Evolutionary conservation across 2,888 invertebrate species (phyloP).

Genomic region (Ectemnius continuus): DNA sequence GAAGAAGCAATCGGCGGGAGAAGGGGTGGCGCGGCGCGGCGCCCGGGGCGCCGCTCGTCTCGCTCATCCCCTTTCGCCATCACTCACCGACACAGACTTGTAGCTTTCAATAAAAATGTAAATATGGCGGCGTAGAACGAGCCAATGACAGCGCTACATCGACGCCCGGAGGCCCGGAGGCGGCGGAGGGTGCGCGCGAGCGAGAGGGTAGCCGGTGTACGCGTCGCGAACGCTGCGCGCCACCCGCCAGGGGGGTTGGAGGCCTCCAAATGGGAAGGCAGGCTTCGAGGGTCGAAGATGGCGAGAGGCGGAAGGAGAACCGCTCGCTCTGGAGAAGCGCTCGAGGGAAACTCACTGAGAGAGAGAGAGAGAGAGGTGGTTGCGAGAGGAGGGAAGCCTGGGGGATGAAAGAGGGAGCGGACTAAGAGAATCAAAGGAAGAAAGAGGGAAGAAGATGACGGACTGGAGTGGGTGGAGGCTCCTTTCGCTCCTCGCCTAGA

Average conservation of each 20-base stretch:
- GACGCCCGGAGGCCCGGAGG: slow-evolving; percentile 65
- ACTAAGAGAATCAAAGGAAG: slow-evolving; percentile 12
- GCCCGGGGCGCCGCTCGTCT: slow-evolving; percentile 31
- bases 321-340: slow-evolving; percentile 18
- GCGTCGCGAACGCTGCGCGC: too few relatives aligned
- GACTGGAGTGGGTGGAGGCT: too few relatives aligned
- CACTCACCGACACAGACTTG: slow-evolving; percentile 72
- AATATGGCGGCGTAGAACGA: slow-evolving; percentile 78
- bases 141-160: slow-evolving; percentile 78
- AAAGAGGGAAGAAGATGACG: neutral
- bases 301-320: slow-evolving; percentile 45
- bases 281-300: slow-evolving; percentile 61
- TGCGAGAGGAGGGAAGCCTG: too few relatives aligned
- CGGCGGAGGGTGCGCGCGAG: slow-evolving; percentile 10
- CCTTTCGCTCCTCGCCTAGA: too few relatives aligned
- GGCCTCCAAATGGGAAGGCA: slow-evolving; percentile 60
- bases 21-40: neutral
- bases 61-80: slow-evolving; percentile 65
- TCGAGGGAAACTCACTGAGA: slow-evolving; percentile 9
- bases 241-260: slow-evolving; percentile 59
- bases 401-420: too few relatives aligned
- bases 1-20: neutral
- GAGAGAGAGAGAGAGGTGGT: neutral
- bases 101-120: slow-evolving; percentile 79
- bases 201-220: too few relatives aligned